Evolutionary conservation across 2,888 invertebrate species (phyloP).

Genomic region (Zele albiditarsus): DNA sequence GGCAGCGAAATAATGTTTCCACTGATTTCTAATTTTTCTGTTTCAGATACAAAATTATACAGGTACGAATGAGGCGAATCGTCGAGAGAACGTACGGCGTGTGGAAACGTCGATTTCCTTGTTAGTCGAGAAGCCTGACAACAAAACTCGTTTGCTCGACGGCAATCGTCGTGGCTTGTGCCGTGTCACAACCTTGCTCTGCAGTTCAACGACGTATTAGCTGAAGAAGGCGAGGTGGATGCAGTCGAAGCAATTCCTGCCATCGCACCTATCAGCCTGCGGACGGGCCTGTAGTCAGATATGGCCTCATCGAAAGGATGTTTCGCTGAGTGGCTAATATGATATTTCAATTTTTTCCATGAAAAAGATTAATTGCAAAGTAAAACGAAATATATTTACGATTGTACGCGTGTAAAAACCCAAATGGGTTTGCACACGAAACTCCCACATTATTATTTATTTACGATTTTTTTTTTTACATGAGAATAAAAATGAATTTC

Average conservation of each 20-base stretch:
- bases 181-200: conserved; percentile 50
- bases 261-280: conserved; percentile 25
- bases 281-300: conserved; percentile 37
- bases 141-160: conserved; percentile 48
- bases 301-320: conserved; percentile 38
- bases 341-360: too few species aligned
- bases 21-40: background rate
- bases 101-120: conserved; percentile 49
- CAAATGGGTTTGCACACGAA: too few species aligned
- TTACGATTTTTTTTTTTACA: too few species aligned
- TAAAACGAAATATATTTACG: too few species aligned
- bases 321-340: too few species aligned
- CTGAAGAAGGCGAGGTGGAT: conserved; percentile 43
- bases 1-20: too few species aligned
- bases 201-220: conserved; percentile 42
- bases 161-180: conserved; percentile 48
- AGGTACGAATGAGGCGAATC: conserved; percentile 44
- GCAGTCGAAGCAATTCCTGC: conserved; percentile 29
- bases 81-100: conserved; percentile 45
- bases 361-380: too few species aligned
- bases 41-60: conserved; percentile 42
- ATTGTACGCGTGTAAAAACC: too few species aligned
- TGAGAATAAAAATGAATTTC: too few species aligned
- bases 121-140: conserved; percentile 41
- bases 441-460: too few species aligned